phyloP scores from a whole-genome alignment of 2,113 vertebrate species.

The Platycercus adscitus region DNA sequence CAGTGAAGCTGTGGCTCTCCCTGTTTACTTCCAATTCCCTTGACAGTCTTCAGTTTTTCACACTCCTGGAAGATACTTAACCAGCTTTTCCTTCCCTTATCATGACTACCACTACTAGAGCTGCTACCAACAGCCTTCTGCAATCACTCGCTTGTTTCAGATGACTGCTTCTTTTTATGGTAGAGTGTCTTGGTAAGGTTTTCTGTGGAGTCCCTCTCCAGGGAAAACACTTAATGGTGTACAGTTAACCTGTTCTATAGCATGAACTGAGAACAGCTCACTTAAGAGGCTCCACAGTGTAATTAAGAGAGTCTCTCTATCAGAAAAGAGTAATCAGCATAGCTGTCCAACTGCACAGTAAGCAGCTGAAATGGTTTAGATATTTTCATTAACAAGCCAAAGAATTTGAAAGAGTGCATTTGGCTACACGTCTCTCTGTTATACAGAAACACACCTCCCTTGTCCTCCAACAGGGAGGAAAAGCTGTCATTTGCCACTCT shows the following conservation, averaged over 20 bases:
- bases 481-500: not conserved
- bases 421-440: not conserved
- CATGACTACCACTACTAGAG: not conserved
- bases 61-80: not conserved
- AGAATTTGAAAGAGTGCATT: not conserved
- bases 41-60: not conserved
- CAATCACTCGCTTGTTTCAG: not conserved
- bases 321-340: not conserved
- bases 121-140: not conserved
- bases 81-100: conserved; percentile 5
- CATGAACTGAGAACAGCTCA: not conserved
- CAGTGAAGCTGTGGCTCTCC: not conserved
- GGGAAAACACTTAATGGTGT: not conserved
- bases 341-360: rapidly evolving
- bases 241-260: not conserved
- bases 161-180: not conserved
- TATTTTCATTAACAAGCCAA: not conserved
- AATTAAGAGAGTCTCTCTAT: not conserved
- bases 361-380: not conserved
- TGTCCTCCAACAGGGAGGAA: not conserved
- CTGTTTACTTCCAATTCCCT: conserved; percentile 28
- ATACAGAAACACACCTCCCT: not conserved
- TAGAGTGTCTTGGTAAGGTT: not conserved
- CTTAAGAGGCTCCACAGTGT: not conserved
- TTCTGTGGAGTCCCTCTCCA: not conserved